phyloP scores from a whole-genome alignment of 2,888 invertebrate genomes.

The Agriopis aurantiaria region DNA sequence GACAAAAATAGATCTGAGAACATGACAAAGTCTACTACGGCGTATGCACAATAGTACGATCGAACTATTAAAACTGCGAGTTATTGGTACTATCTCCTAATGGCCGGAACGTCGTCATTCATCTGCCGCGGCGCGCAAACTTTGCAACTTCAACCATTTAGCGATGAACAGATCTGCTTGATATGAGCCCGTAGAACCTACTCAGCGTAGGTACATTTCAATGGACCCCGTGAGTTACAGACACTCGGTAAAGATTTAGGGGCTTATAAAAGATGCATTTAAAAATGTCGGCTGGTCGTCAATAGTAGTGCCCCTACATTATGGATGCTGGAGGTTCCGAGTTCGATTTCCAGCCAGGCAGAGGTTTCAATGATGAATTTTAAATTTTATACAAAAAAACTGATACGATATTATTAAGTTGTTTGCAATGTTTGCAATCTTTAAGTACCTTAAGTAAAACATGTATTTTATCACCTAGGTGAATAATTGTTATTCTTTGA shows the following conservation, averaged over 20 bases:
- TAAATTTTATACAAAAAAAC: no score
- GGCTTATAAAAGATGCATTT: background rate
- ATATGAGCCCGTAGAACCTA: slow-evolving; percentile 38
- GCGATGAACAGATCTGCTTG: slow-evolving; percentile 47
- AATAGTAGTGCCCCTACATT: no score
- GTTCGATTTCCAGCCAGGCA: no score
- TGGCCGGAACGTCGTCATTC: slow-evolving; percentile 35
- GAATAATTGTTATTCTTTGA: no score
- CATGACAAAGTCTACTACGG: background rate
- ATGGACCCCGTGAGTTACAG: slow-evolving; percentile 18
- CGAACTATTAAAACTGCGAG: slow-evolving; percentile 25
- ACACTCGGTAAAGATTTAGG: background rate
- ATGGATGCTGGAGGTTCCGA: no score
- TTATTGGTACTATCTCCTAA: slow-evolving; percentile 35
- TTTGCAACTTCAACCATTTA: slow-evolving; percentile 48
- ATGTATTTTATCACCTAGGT: no score
- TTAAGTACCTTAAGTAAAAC: no score
- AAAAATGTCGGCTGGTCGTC: no score
- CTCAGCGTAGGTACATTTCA: slow-evolving; percentile 26
- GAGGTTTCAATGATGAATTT: no score
- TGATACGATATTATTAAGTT: no score
- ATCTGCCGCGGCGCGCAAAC: slow-evolving; percentile 48
- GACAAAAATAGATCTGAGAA: no score
- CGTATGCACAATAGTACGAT: background rate
- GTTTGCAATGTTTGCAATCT: no score